Evolutionary conservation across 1,140 invertebrate genomes (phyloP).

Genomic region (Neocloeon triangulifer): DNA sequence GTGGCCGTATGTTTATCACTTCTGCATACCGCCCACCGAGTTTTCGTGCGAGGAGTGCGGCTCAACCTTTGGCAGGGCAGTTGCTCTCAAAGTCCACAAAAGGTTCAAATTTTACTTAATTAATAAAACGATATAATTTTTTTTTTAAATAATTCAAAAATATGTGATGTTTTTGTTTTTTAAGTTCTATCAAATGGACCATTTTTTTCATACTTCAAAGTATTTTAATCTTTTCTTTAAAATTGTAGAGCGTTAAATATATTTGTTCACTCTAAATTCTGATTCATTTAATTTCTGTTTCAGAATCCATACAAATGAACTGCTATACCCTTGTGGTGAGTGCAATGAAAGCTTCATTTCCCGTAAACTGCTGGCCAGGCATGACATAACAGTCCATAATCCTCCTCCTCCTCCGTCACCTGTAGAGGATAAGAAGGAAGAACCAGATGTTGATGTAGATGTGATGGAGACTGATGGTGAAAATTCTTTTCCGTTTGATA

Average conservation of each 20-base stretch:
- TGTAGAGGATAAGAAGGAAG: slow-evolving; percentile 2
- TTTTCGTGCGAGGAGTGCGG: slow-evolving; percentile 64
- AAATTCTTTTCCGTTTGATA: slow-evolving; percentile 3
- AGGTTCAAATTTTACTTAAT: too few species aligned
- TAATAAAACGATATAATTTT: too few species aligned
- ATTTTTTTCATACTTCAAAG: too few species aligned
- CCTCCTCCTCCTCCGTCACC: slow-evolving; percentile 1
- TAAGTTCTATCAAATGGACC: too few species aligned
- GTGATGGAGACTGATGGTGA: slow-evolving; percentile 2
- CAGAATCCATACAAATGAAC: slow-evolving; percentile 36
- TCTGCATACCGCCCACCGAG: slow-evolving; percentile 50
- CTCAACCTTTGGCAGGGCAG: slow-evolving; percentile 43
- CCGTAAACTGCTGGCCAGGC: slow-evolving; percentile 47
- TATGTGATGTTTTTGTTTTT: too few species aligned
- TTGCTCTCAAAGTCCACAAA: slow-evolving; percentile 62
- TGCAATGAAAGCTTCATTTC: slow-evolving; percentile 60
- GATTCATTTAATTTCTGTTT: too few species aligned
- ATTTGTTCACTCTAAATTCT: too few species aligned
- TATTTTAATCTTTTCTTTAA: too few species aligned
- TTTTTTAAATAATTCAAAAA: too few species aligned
- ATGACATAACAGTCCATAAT: too few species aligned
- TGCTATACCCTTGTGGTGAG: slow-evolving; percentile 42
- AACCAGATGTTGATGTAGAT: slow-evolving; percentile 3
- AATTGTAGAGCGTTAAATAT: too few species aligned
- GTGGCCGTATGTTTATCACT: slow-evolving; percentile 76